These are phyloP conservation scores for Watsonalla binaria DNA, from an alignment of 2,888 invertebrate species.

Conservation along the genomic window DNA sequence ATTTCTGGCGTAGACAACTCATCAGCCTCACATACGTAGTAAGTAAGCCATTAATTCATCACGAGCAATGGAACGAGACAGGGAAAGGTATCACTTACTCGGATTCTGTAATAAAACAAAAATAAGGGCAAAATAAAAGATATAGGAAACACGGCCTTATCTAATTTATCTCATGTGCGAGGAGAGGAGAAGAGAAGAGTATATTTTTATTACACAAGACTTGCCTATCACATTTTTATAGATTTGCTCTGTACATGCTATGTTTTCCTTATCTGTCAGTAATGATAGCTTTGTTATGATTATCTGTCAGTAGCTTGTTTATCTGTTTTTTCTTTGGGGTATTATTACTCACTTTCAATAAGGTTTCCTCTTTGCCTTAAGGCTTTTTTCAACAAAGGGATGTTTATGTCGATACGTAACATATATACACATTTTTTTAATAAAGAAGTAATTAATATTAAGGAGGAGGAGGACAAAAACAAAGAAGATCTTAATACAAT, in stretches of 20 bases:
- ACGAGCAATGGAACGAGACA: slow-evolving; percentile 2
- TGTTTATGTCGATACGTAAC: too few relatives aligned
- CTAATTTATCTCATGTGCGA: neutral
- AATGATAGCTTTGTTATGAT: neutral
- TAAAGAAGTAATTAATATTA: too few relatives aligned
- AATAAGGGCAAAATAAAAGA: slow-evolving; percentile 3
- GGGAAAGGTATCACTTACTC: slow-evolving; percentile 3
- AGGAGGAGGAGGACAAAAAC: too few relatives aligned
- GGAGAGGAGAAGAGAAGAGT: neutral
- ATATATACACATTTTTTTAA: too few relatives aligned
- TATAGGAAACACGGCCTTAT: slow-evolving; percentile 1
- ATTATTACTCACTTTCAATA: too few relatives aligned
- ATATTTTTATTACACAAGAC: neutral
- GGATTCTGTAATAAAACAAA: slow-evolving; percentile 3
- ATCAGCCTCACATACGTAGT: neutral
- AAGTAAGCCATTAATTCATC: slow-evolving; percentile 1
- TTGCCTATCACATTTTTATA: neutral
- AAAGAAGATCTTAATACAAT: too few relatives aligned
- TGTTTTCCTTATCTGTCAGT: neutral
- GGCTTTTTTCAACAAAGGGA: too few relatives aligned
- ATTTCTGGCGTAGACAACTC: neutral
- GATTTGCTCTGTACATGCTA: neutral
- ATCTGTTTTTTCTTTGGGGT: neutral
- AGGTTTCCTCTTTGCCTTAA: too few relatives aligned
- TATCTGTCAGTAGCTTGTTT: neutral